Evolutionary conservation across 2,888 invertebrate genomes (phyloP).

Genomic region (Embidobia sp.): DNA sequence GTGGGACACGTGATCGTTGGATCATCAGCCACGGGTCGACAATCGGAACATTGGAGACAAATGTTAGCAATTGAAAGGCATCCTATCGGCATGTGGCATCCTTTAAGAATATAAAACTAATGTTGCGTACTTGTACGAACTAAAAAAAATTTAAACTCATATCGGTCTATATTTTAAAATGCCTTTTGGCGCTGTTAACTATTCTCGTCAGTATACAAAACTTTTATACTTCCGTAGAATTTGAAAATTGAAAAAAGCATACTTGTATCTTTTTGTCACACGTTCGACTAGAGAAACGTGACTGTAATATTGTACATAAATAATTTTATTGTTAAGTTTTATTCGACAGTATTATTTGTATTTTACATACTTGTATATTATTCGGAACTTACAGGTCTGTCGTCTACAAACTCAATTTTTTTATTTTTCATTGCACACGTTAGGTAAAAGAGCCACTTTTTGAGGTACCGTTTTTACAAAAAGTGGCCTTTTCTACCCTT

Average conservation of each 20-base stretch:
- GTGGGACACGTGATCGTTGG: conserved; percentile 92
- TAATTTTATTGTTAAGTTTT: neutral
- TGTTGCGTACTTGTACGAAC: conserved; percentile 22
- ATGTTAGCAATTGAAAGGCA: conserved; percentile 91
- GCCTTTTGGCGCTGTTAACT: conserved; percentile 17
- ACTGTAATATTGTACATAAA: conserved; percentile 14
- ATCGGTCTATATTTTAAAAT: conserved; percentile 45
- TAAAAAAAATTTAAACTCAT: conserved; percentile 14
- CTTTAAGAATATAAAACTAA: conserved; percentile 83
- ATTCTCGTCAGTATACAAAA: conserved; percentile 2
- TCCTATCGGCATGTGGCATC: conserved; percentile 93
- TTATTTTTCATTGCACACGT: too few relatives aligned
- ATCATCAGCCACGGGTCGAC: conserved; percentile 87
- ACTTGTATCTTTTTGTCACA: neutral
- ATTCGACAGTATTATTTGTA: too few relatives aligned
- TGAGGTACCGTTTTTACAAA: too few relatives aligned
- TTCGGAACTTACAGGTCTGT: too few relatives aligned
- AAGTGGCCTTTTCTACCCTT: too few relatives aligned
- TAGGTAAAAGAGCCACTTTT: too few relatives aligned
- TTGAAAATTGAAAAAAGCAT: conserved; percentile 3
- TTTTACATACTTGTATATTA: too few relatives aligned
- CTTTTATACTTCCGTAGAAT: conserved; percentile 21
- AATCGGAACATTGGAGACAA: conserved; percentile 91
- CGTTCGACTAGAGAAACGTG: neutral
- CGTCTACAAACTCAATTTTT: too few relatives aligned